A percentile compares a stretch with the other conserved stretches of the same genome.
Evolutionary conservation across 2,113 vertebrate genomes (phyloP).

Genomic region (Stigmatopora argus): DNA sequence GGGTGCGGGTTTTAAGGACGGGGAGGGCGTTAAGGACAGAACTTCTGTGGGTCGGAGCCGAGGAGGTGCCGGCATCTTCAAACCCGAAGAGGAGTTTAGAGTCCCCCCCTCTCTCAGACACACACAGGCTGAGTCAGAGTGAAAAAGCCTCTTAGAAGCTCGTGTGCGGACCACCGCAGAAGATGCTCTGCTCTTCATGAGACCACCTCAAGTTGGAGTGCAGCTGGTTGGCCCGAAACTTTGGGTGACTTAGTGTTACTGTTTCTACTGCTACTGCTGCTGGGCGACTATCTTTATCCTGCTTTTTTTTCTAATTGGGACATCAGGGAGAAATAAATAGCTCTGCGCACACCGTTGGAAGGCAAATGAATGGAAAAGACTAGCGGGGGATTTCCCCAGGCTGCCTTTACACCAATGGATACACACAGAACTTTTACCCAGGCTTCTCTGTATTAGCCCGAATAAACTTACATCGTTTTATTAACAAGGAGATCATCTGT

Average conservation of each 20-base stretch:
- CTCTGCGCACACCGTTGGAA: conserved; percentile 51
- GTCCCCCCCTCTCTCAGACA: conserved; percentile 41
- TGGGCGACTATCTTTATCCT: background rate
- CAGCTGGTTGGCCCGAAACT: conserved; percentile 41
- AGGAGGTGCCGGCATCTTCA: conserved; percentile 55
- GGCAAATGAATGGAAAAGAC: conserved; percentile 62
- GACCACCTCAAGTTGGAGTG: conserved; percentile 32
- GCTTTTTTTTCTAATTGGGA: conserved; percentile 50
- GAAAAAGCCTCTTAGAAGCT: conserved; percentile 38
- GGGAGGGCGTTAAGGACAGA: conserved; percentile 47
- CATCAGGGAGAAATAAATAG: conserved; percentile 60
- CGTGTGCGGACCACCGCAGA: conserved; percentile 38
- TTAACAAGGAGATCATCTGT: conserved; percentile 12
- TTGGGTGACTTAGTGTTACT: background rate
- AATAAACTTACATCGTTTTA: conserved; percentile 21
- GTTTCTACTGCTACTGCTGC: conserved; percentile 10
- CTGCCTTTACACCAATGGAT: conserved; percentile 55
- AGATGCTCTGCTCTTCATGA: conserved; percentile 53
- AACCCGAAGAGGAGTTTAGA: conserved; percentile 50
- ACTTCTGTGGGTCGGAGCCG: conserved; percentile 44
- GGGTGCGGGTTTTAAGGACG: conserved; percentile 12
- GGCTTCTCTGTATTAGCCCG: conserved; percentile 31
- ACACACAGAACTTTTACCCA: conserved; percentile 30
- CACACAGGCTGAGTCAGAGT: conserved; percentile 45
- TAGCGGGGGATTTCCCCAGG: conserved; percentile 55